Evolutionary conservation across 2,113 vertebrate species (phyloP), one percentile per base, ranked within the genome.

Genomic region (Rynchops niger): DNA sequence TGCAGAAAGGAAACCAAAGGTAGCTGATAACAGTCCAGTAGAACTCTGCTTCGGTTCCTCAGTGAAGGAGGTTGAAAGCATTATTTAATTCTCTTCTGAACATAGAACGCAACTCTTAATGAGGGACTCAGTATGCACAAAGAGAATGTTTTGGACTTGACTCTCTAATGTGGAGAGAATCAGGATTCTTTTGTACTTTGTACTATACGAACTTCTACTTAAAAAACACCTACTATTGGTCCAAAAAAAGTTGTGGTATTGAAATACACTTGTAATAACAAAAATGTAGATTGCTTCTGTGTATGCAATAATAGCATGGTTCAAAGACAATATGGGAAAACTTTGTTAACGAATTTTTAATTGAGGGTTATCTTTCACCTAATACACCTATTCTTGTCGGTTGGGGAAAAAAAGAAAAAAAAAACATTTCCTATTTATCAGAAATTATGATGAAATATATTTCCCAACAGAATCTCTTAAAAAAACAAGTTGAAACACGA

Each of bases 401-500:
- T 15, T 61, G 52, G 42, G 3, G 5, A 2, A 21, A 12, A 32
- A 73, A 56, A 11, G 4, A 9, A 36, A 13, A 52, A 52, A 52
- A 58, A 42, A 30, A 0, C 8, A 34, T 69, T 85, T 85, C 40
- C 36, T 26, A 21, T 91, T 72, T 87, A 58, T 87, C 19, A 40
- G 25, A 90, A 90, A 49, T 85, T 2, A 66, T 5, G 3, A n/a
- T 45, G 27, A 85, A 79, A 72, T 89, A 0, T 89, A 86, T 96
- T 45, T 93, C 91, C 88, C 81, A 86, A 67, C 97, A 99, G 99
- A 99, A 99, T 97, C 99, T 99, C 69, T 97, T 99, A 97, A 99
- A 99, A 98, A 99, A 99, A 90, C 99, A 99, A 98, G 99, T 99
- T 79, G 99, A 99, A 96, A 99, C 99, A 0, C 98, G 99, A 93